Base-by-base conservation (phyloP, 64 coral and sea anemone species). In the Pachyseris speciosa region DNA sequence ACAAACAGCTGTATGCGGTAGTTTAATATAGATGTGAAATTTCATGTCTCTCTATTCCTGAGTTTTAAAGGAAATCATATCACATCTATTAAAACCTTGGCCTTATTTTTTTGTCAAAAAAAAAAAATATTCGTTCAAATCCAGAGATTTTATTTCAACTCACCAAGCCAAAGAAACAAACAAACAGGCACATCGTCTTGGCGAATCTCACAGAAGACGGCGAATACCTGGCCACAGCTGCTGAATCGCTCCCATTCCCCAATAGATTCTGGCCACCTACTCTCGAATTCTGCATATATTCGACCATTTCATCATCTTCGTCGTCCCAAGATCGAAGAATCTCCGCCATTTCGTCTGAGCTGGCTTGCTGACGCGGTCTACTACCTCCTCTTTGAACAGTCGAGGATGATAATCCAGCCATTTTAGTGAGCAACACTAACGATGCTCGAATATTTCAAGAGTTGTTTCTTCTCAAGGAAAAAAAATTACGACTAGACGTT, bases 141-240 rank as follows among this genome's bases (percentile, higher is more conserved):
- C 15, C 63, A 15, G 57, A 42, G 30, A 37, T 30, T 17, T 19
- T 17, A 17, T 15, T 17, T 5, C 7, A 52, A 52, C 95, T 93
- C 89, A 96, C 95, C 95, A 96, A 45, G 26, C 90, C 95, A 22
- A 96, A 78, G 72, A 96, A 96, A 61, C 91, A 63, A 15, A 89
- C 0, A 22, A 79, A 79, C 5, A 96, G 49, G 58, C 69, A 89
- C 17, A 83, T 1, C 20, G 91, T 90, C 50, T 96, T 84, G 5
- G 70, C 55, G 10, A 25, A 41, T 73, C 79, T 79, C 5, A 83
- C 57, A 19, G 80, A 47, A 22, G 65, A 55, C 0, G 53, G 36
- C 0, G 77, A 80, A 25, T 80, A 80, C 29, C 15, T 80, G 0
- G 52, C 0, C 38, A 79, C 5, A 63, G 10, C n/a, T 78, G 83